A percentile compares a stretch with the other conserved stretches of the same genome.
Conservation (phyloP, 2,888 invertebrate species). For the Belgica antarctica region DNA sequence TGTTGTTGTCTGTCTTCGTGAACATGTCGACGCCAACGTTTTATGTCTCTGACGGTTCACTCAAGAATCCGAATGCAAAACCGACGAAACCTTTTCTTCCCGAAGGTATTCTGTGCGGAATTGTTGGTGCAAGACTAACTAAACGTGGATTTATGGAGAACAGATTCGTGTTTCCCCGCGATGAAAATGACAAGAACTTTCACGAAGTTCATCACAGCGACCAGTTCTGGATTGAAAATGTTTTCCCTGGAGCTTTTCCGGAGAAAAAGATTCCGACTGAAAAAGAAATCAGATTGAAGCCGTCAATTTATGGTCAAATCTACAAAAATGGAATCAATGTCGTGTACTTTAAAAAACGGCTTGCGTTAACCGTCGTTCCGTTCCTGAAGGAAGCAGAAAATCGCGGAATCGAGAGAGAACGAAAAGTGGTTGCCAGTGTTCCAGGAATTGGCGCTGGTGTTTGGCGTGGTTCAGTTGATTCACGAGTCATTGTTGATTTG, state of each 20-base stretch:
- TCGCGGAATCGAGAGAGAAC: neutral
- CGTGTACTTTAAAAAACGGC: neutral
- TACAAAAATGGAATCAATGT: neutral
- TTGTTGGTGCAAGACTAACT: conserved; percentile 10
- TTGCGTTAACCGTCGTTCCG: neutral
- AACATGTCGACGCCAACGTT: conserved; percentile 25
- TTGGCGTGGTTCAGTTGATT: neutral
- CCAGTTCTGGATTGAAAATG: neutral
- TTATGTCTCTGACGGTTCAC: neutral
- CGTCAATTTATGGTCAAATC: neutral
- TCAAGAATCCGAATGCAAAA: neutral
- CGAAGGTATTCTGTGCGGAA: conserved; percentile 4
- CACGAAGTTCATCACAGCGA: neutral
- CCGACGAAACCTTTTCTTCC: too few species aligned
- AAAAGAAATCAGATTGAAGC: neutral
- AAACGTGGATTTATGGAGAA: conserved; percentile 15
- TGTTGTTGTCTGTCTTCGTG: neutral
- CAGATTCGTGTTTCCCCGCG: neutral
- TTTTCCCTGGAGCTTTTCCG: neutral
- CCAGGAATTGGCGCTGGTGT: neutral
- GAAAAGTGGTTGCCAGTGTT: neutral
- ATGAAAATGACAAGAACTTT: neutral
- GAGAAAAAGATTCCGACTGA: neutral
- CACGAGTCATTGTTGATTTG: neutral
- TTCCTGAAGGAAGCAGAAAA: neutral